Evolutionary conservation across 2,888 invertebrate genomes (phyloP), one percentile per base, ranked within the genome.

Genomic region (Pristionchus japonicus): DNA sequence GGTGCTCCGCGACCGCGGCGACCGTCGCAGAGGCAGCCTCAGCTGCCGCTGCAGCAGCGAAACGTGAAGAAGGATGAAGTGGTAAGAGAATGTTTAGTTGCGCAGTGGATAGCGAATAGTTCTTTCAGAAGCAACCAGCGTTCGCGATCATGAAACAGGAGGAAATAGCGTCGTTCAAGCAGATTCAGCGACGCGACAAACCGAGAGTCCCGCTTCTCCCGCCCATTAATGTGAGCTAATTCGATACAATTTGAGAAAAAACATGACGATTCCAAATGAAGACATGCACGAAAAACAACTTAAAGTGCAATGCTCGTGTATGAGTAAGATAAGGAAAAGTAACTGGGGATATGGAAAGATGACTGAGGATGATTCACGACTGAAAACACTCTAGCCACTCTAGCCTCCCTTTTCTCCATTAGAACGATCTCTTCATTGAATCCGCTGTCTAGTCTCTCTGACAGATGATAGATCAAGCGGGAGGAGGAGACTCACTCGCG

Each of bases 111-210:
- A n/a, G n/a, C n/a, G n/a, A n/a, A n/a, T n/a, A n/a, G n/a, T n/a
- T n/a, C n/a, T n/a, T 52, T 52, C 52, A 83, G 82, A 49, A 52
- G 31, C 49, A 49, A 23, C 52, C 82, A 23, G 82, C 52, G 23
- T 83, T 83, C 52, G 82, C 82, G 20, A 83, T 83, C 9, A 49
- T 83, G 52, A 83, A 83, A 11, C 49, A 49, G 23, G 52, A 83
- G 37, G 82, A 49, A 11, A 23, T 31, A 0, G 80, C 47, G 6
- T 67, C 64, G 34, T 34, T 70, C 20, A 70, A 37, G 70, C 34
- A 37, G 7, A 34, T 34, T 7, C 37, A 70, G 70, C 37, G 70
- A 37, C 1, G 70, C 1, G 70, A 52, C 13, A 83, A 52, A 83
- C 34, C 49, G 52, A 17, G 82, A 1, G 34, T n/a, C 17, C 82